Evolutionary conservation across 2,888 invertebrate species (phyloP).

Genomic region (Macrophya alboannulata): DNA sequence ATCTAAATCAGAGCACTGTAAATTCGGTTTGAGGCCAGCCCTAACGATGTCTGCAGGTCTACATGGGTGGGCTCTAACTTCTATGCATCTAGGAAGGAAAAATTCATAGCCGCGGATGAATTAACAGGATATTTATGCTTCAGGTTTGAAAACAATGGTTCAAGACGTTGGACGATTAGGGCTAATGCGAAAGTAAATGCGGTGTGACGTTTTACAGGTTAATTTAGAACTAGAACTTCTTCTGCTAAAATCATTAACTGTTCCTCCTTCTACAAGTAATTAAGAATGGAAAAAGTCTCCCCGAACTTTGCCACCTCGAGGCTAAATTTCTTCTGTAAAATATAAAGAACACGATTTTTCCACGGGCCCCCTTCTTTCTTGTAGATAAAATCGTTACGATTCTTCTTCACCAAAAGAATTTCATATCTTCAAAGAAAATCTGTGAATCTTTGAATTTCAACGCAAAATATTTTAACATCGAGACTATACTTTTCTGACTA

Average conservation of each 20-base stretch:
- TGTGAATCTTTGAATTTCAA: neutral
- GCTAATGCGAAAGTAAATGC: slow-evolving; percentile 55
- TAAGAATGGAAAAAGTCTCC: slow-evolving; percentile 36
- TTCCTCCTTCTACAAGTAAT: slow-evolving; percentile 33
- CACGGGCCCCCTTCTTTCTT: neutral
- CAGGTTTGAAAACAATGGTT: slow-evolving; percentile 38
- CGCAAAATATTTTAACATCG: neutral
- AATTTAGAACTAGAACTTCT: slow-evolving; percentile 50
- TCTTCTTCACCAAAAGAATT: neutral
- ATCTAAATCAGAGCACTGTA: slow-evolving; percentile 38
- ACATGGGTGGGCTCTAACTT: slow-evolving; percentile 51
- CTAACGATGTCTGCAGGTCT: slow-evolving; percentile 45
- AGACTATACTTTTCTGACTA: too few species aligned
- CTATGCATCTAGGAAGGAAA: slow-evolving; percentile 47
- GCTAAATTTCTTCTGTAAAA: slow-evolving; percentile 27
- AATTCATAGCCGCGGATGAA: slow-evolving; percentile 39
- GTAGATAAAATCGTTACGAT: neutral
- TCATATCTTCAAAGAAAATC: neutral
- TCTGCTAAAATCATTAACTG: slow-evolving; percentile 38
- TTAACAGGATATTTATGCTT: slow-evolving; percentile 52
- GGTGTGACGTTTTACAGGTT: slow-evolving; percentile 57
- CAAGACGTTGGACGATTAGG: slow-evolving; percentile 35
- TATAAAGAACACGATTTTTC: slow-evolving; percentile 21
- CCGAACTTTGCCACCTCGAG: slow-evolving; percentile 31
- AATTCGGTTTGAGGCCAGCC: slow-evolving; percentile 19